Base-by-base conservation (phyloP, 2,113 vertebrate species). In the Burhinus bistriatus region DNA sequence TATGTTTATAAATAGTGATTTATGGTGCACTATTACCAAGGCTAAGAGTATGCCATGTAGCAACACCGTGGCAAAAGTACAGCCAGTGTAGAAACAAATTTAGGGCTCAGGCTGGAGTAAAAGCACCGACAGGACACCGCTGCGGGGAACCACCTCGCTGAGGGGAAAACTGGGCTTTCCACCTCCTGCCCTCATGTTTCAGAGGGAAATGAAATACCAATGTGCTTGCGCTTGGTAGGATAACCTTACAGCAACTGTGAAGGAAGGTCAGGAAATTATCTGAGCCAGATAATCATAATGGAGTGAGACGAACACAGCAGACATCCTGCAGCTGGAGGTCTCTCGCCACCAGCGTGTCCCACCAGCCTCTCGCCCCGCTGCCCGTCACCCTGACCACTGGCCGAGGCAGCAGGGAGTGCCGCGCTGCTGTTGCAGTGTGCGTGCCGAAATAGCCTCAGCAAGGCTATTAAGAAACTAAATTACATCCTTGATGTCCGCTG, bases 391-490 rank as follows among this genome's bases (percentile, higher is more conserved):
- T 16, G 30, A 79, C 91, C 88, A 22, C 61, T 77, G 76, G 82
- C 85, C 32, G 7, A 88, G 68, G 73, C 72, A 52, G 58, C 6
- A 49, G 21, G 71, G 62, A 93, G 70, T 4, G 9, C 83, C 8
- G 0, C 4, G 18, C 70, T 30, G 44, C 77, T 77, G 59, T 84
- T 22, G 11, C 38, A 61, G 89, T 16, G 5, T 18, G 64, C 11
- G 7, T 42, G 89, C 93, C 4, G 34, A 95, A 91, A 95, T 83
- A 96, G 96, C 83, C 90, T 97, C 93, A 49, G 92, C 89, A 40
- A 98, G 94, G 90, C 97, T 97, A 96, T 98, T 97, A 97, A 94
- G 96, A 93, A 97, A 97, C 97, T 97, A 98, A 98, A 98, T 98
- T 98, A 97, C 93, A 98, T 92, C 95, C 94, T 97, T 97, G 97